These are phyloP conservation scores for Pseudonaja textilis DNA, from an alignment of 2,113 vertebrate species.

Conservation along the genomic window DNA sequence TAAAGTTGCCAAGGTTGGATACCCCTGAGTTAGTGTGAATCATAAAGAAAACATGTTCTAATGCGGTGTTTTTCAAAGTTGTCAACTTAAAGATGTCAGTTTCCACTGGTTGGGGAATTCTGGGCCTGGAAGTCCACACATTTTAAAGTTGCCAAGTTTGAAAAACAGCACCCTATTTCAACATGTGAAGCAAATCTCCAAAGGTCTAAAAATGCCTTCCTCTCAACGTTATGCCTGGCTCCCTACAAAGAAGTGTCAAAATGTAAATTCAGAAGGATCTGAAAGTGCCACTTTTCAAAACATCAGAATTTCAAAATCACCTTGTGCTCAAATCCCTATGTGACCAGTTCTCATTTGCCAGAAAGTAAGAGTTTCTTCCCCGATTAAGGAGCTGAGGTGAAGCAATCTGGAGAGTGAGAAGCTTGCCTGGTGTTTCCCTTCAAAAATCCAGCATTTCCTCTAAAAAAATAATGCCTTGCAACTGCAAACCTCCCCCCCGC, in stretches of 20 bases:
- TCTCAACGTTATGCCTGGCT: background rate
- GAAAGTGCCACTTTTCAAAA: background rate
- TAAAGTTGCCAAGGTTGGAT: background rate
- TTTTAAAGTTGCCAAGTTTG: background rate
- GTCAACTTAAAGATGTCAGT: background rate
- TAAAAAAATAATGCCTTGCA: background rate
- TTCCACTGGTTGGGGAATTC: background rate
- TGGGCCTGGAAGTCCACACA: background rate
- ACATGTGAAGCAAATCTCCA: background rate
- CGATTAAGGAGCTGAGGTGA: too few relatives aligned
- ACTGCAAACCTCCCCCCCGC: too few relatives aligned
- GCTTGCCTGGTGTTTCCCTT: background rate
- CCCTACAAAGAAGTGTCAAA: background rate
- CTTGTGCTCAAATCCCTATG: background rate
- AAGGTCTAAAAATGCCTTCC: background rate
- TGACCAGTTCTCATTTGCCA: background rate
- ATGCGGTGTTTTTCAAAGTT: background rate
- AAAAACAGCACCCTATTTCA: background rate
- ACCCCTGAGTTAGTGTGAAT: background rate
- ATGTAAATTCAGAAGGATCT: background rate
- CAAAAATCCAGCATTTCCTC: background rate
- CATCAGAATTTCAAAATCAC: background rate
- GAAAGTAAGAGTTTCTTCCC: background rate
- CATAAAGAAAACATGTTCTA: background rate
- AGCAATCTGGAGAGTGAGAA: too few relatives aligned